Percentiles rank a stretch among this genome's conserved stretches.
These are phyloP conservation scores for Hypotaenidia okinawae DNA, from an alignment of 2,797 vertebrate genomes.

Conservation along the genomic window DNA sequence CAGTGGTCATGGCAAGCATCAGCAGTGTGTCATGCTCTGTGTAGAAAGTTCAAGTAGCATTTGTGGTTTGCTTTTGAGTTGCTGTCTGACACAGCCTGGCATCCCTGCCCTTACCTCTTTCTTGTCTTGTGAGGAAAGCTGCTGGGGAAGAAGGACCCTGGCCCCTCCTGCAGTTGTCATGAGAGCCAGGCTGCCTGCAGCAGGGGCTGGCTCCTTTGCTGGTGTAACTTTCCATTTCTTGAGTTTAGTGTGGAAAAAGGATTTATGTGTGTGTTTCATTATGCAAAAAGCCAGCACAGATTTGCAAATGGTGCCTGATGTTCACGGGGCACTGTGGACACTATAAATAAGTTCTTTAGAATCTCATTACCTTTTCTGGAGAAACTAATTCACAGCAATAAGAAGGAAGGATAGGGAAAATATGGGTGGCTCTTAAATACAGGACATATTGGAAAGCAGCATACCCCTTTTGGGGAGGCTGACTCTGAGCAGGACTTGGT, in stretches of 20 bases:
- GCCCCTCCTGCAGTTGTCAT: neutral
- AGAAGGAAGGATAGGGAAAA: neutral
- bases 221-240: neutral
- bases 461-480: neutral
- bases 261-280: neutral
- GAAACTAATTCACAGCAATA: neutral
- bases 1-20: neutral
- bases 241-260: neutral
- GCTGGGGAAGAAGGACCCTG: neutral
- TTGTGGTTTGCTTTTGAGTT: neutral
- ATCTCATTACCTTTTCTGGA: neutral
- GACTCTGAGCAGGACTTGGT: neutral
- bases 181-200: neutral
- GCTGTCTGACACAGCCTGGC: neutral
- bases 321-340: neutral
- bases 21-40: neutral
- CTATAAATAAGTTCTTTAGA: neutral
- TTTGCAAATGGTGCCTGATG: neutral
- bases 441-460: neutral
- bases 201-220: fast-evolving
- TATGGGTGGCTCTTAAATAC: neutral
- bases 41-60: neutral
- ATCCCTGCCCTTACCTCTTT: neutral
- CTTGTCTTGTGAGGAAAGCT: neutral
- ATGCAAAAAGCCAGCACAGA: neutral